These are phyloP conservation scores for Danionella cerebrum DNA, from an alignment of 2,113 vertebrate genomes.

Conservation along the genomic window DNA sequence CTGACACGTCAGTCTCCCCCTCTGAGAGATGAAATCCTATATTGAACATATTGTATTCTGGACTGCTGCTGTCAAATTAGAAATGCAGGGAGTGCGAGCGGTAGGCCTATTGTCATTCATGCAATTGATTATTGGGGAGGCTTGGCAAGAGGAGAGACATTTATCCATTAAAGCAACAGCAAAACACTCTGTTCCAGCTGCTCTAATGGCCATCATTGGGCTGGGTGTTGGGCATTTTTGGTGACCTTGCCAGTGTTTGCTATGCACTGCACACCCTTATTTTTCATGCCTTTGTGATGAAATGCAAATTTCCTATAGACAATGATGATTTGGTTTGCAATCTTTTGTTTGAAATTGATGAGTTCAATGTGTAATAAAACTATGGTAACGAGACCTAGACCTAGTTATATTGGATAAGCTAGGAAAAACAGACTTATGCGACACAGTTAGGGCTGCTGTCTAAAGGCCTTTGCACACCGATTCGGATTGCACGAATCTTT, in stretches of 20 bases:
- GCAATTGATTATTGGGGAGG: slow-evolving; percentile 67
- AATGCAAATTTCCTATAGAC: slow-evolving; percentile 42
- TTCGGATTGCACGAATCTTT: too few species aligned
- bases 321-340: slow-evolving; percentile 36
- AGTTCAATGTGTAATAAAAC: background rate
- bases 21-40: slow-evolving; percentile 48
- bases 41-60: slow-evolving; percentile 39
- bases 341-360: slow-evolving; percentile 5
- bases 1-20: slow-evolving; percentile 37
- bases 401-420: too few species aligned
- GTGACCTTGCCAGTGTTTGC: slow-evolving; percentile 44
- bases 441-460: too few species aligned
- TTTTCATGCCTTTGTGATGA: slow-evolving; percentile 39
- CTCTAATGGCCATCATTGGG: slow-evolving; percentile 23
- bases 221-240: slow-evolving; percentile 30
- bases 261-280: slow-evolving; percentile 36
- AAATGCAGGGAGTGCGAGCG: slow-evolving; percentile 36
- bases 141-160: slow-evolving; percentile 61
- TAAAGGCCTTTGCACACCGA: too few species aligned
- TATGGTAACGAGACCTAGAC: too few species aligned
- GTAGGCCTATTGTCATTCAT: slow-evolving; percentile 57
- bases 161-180: slow-evolving; percentile 56
- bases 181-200: slow-evolving; percentile 6
- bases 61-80: slow-evolving; percentile 41
- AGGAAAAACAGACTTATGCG: too few species aligned